Conservation (phyloP, 2,113 vertebrate species). For the Lophotis ruficrista region DNA sequence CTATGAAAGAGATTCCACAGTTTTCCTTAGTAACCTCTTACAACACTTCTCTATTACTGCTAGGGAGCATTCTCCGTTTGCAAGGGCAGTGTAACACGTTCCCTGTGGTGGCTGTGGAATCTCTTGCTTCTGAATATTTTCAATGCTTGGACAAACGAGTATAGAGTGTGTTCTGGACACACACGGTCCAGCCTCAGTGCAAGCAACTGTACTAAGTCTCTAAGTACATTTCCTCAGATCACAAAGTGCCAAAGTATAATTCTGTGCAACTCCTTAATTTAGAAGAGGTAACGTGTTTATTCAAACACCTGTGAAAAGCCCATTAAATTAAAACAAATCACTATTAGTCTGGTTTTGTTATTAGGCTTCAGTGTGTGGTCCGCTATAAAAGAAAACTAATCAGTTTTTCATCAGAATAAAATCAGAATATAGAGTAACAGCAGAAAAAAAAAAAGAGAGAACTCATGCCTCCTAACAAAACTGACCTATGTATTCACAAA, state of each 20-base stretch:
- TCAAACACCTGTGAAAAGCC: background rate
- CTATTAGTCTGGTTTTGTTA: background rate
- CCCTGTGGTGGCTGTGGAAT: background rate
- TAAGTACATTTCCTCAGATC: background rate
- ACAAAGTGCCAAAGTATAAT: background rate
- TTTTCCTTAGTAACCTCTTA: background rate
- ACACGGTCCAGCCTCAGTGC: background rate
- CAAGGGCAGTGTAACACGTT: background rate
- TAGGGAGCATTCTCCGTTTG: background rate
- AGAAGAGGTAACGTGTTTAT: background rate
- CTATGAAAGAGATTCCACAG: background rate
- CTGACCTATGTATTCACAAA: background rate
- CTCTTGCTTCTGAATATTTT: background rate
- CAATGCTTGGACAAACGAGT: background rate
- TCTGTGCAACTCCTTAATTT: background rate
- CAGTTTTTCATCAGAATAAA: background rate
- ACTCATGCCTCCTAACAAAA: background rate
- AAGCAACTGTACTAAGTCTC: background rate
- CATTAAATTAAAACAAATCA: background rate
- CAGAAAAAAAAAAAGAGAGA: background rate
- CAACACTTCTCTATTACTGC: background rate
- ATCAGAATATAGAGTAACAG: background rate
- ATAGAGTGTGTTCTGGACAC: background rate
- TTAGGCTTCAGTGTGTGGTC: background rate
- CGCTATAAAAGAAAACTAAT: background rate